These are phyloP conservation scores for Solea senegalensis DNA, from an alignment of 2,113 vertebrate species.

Conservation along the genomic window DNA sequence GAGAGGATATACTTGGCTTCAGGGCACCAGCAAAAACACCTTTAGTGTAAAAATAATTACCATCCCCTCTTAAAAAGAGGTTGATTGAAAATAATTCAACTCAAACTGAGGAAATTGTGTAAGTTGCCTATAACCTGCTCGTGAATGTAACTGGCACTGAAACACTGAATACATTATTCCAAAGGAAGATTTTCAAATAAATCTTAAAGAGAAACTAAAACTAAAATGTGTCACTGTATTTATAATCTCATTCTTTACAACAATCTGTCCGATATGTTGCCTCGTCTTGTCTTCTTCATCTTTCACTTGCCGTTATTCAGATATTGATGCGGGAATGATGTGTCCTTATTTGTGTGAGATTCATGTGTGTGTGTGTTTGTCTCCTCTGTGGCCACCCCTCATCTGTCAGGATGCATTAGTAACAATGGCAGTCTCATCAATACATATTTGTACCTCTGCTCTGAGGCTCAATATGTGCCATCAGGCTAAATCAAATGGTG, in stretches of 20 bases:
- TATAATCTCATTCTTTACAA: slow-evolving; percentile 6
- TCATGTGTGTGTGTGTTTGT: slow-evolving; percentile 33
- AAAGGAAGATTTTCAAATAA: neutral
- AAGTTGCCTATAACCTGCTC: no score
- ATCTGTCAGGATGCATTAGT: slow-evolving; percentile 69
- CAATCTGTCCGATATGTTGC: neutral
- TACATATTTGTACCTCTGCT: slow-evolving; percentile 62
- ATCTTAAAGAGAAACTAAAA: slow-evolving; percentile 2
- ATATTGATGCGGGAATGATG: slow-evolving; percentile 26
- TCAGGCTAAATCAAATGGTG: slow-evolving; percentile 30
- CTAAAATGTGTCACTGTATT: neutral
- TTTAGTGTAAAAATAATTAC: neutral
- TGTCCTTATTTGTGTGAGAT: slow-evolving; percentile 2
- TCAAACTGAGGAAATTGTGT: neutral
- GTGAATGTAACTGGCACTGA: no score
- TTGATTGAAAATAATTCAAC: slow-evolving; percentile 5
- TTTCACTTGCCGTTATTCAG: slow-evolving; percentile 20
- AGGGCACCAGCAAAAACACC: neutral
- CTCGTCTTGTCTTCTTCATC: neutral
- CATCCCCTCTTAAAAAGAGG: neutral
- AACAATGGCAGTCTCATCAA: slow-evolving; percentile 73
- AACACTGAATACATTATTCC: slow-evolving; percentile 1
- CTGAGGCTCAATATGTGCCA: slow-evolving; percentile 49
- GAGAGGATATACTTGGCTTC: no score
- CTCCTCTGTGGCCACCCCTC: slow-evolving; percentile 41